Percentiles rank a stretch among this genome's conserved stretches.
Conservation (phyloP, 2,113 vertebrate species). For the Dicrurus megarhynchus region DNA sequence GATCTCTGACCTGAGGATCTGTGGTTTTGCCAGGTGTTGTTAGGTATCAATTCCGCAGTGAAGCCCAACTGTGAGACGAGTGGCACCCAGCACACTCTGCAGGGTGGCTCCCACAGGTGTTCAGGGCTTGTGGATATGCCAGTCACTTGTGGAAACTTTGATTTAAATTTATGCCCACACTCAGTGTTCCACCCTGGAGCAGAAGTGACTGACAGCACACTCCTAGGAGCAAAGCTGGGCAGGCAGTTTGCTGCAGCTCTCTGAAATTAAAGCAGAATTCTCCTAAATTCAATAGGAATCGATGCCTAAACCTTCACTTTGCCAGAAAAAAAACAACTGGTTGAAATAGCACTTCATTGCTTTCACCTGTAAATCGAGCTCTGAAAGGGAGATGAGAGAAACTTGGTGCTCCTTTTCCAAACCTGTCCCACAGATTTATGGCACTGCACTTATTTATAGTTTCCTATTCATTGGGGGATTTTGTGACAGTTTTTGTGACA, state of each 20-base stretch:
- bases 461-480: neutral
- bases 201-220: neutral
- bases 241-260: neutral
- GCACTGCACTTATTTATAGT: neutral
- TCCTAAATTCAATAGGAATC: neutral
- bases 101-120: neutral
- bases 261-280: neutral
- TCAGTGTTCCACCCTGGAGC: neutral
- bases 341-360: neutral
- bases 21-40: neutral
- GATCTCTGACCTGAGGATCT: neutral
- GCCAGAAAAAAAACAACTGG: neutral
- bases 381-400: neutral
- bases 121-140: neutral
- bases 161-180: neutral
- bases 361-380: neutral
- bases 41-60: too few species aligned
- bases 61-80: neutral
- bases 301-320: neutral
- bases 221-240: neutral
- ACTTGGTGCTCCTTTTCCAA: neutral
- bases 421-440: neutral
- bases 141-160: neutral
- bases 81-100: neutral
- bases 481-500: neutral